Conservation (phyloP, 2,797 vertebrate species). For the Lepilemur septentrionalis region DNA sequence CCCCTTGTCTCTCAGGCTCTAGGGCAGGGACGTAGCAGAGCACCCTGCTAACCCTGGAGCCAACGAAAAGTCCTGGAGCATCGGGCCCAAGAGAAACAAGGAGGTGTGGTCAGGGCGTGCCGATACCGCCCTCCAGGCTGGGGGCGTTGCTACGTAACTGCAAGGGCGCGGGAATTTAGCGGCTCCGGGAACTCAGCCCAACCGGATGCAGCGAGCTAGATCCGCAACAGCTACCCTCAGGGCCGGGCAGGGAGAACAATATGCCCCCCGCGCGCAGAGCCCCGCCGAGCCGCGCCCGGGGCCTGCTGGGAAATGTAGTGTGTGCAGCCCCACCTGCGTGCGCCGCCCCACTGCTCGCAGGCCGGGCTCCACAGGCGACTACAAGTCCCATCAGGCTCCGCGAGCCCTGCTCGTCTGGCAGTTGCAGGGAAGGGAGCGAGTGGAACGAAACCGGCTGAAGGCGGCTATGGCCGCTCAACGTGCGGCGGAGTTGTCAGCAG, state of each 20-base stretch:
- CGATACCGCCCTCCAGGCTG: too few species aligned
- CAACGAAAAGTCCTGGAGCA: background rate
- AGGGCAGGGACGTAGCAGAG: background rate
- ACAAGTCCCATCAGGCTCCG: constrained; percentile 67
- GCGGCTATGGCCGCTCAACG: background rate
- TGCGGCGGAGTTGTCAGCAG: accelerated
- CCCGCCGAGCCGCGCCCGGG: background rate
- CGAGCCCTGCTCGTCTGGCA: background rate
- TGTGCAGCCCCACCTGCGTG: too few species aligned
- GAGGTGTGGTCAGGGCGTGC: accelerated
- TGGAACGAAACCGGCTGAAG: constrained; percentile 45
- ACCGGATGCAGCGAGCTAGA: accelerated
- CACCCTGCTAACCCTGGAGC: background rate
- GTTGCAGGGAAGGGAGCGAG: constrained; percentile 12
- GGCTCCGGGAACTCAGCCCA: accelerated
- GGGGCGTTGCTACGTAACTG: background rate
- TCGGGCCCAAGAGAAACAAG: accelerated
- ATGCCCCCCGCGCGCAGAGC: background rate
- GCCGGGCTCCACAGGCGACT: background rate
- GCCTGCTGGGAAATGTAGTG: constrained; percentile 66
- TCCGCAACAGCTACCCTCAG: accelerated
- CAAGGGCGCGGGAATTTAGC: too few species aligned
- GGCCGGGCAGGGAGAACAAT: constrained; percentile 53
- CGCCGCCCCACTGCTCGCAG: background rate
- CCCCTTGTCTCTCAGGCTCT: background rate